Evolutionary conservation across 2,797 vertebrate species (phyloP).

Genomic region (Nannoperca australis): DNA sequence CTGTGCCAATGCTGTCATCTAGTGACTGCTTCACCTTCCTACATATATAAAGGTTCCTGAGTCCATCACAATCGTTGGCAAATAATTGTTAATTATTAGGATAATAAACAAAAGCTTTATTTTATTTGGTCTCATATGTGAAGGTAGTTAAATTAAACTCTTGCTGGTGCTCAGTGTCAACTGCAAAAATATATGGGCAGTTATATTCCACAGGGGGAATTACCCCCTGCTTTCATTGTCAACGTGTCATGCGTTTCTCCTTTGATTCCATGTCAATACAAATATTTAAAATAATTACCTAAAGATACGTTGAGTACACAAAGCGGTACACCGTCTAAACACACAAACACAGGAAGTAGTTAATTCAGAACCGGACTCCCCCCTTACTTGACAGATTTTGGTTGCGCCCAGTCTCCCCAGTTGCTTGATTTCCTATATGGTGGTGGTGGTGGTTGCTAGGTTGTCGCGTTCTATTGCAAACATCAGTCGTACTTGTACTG

Average conservation of each 20-base stretch:
- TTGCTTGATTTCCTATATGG: not conserved
- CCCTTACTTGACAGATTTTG: not conserved
- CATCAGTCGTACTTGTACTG: too few relatives aligned
- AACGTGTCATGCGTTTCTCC: not conserved
- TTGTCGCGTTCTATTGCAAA: fast-evolving
- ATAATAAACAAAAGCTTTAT: not conserved
- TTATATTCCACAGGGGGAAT: not conserved
- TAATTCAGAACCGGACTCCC: fast-evolving
- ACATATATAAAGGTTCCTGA: not conserved
- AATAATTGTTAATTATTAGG: not conserved
- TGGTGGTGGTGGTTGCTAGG: fast-evolving
- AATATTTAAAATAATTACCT: fast-evolving
- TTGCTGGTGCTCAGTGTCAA: not conserved
- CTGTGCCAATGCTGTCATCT: conserved; percentile 59
- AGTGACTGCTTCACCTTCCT: conserved; percentile 28
- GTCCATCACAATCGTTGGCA: not conserved
- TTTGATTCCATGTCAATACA: not conserved
- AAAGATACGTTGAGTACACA: fast-evolving
- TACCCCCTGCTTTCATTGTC: fast-evolving
- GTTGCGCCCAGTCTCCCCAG: conserved; percentile 15
- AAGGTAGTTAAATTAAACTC: not conserved
- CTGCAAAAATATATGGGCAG: not conserved
- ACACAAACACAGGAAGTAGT: not conserved
- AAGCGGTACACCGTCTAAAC: fast-evolving
- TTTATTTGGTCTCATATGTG: not conserved